Evolutionary conservation across 2,888 invertebrate genomes (phyloP).

Genomic region (Helicoverpa assulta): DNA sequence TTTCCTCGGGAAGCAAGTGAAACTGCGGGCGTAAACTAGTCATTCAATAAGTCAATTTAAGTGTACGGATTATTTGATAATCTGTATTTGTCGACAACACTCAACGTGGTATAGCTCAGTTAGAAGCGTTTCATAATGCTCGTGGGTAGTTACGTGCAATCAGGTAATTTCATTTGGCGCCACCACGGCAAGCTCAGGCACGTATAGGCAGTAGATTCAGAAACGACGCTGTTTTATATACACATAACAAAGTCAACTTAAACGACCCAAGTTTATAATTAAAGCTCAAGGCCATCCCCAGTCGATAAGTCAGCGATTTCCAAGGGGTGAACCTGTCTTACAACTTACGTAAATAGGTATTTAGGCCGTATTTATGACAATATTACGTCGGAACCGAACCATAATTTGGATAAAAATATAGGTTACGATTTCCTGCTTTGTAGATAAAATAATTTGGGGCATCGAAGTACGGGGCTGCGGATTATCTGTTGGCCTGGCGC

Average conservation of each 20-base stretch:
- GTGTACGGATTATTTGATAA: too few species aligned
- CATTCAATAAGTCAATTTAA: too few species aligned
- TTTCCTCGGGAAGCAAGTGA: too few species aligned
- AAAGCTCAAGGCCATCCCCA: conserved; percentile 65
- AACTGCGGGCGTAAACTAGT: too few species aligned
- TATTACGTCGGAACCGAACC: conserved; percentile 5
- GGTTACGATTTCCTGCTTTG: conserved; percentile 25
- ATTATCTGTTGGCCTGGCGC: conserved; percentile 10
- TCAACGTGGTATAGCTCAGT: conserved; percentile 10
- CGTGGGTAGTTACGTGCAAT: conserved; percentile 42
- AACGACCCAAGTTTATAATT: conserved; percentile 69
- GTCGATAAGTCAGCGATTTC: conserved; percentile 64
- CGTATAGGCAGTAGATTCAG: conserved; percentile 42
- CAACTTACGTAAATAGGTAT: conserved; percentile 39
- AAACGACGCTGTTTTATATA: conserved; percentile 44
- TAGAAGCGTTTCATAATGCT: conserved; percentile 22
- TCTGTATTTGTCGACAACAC: too few species aligned
- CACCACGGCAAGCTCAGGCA: conserved; percentile 27
- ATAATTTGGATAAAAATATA: conserved; percentile 33
- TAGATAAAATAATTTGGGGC: conserved; percentile 41
- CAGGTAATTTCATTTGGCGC: conserved; percentile 42
- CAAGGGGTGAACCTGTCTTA: conserved; percentile 43
- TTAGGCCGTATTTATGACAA: conserved; percentile 41
- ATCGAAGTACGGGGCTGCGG: background rate
- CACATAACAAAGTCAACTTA: conserved; percentile 51